These are phyloP conservation scores for Lordiphosa clarofinis DNA, from an alignment of 1,140 invertebrate species.

Conservation along the genomic window DNA sequence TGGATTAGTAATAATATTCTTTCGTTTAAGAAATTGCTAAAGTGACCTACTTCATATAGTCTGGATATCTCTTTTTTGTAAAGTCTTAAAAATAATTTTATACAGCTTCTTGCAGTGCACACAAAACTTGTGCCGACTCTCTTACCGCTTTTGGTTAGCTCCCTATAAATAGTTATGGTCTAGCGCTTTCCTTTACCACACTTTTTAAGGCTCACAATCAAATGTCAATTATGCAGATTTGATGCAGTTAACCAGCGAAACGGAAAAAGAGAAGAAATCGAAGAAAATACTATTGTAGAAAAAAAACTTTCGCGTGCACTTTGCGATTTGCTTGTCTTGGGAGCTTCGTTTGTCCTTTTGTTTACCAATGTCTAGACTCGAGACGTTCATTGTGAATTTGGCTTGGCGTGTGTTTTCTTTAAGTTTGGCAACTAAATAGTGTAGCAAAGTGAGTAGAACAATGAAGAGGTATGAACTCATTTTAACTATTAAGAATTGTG, in stretches of 20 bases:
- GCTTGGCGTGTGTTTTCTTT: constrained; percentile 23
- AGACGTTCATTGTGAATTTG: constrained; percentile 60
- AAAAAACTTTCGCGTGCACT: constrained; percentile 25
- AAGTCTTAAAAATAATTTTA: too few relatives aligned
- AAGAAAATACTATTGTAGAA: too few relatives aligned
- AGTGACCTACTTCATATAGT: too few relatives aligned
- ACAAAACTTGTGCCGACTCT: constrained; percentile 20
- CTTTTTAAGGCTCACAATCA: constrained; percentile 44
- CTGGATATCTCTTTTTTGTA: too few relatives aligned
- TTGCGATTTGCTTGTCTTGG: constrained; percentile 21
- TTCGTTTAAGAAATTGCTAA: too few relatives aligned
- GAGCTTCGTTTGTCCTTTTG: constrained; percentile 48
- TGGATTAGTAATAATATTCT: too few relatives aligned
- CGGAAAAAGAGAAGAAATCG: constrained; percentile 25
- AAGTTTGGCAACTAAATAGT: constrained; percentile 1
- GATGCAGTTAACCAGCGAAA: constrained; percentile 35
- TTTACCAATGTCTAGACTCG: constrained; percentile 73
- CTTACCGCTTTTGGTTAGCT: constrained; percentile 11
- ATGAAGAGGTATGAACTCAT: background rate
- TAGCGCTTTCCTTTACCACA: constrained; percentile 23
- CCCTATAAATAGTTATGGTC: constrained; percentile 15
- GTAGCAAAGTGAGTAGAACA: constrained; percentile 8
- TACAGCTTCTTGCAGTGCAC: too few relatives aligned
- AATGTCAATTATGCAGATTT: constrained; percentile 65
- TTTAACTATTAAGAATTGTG: too few relatives aligned